These are phyloP conservation scores for Streblospio benedicti DNA, from an alignment of 1,140 invertebrate genomes.

Conservation along the genomic window DNA sequence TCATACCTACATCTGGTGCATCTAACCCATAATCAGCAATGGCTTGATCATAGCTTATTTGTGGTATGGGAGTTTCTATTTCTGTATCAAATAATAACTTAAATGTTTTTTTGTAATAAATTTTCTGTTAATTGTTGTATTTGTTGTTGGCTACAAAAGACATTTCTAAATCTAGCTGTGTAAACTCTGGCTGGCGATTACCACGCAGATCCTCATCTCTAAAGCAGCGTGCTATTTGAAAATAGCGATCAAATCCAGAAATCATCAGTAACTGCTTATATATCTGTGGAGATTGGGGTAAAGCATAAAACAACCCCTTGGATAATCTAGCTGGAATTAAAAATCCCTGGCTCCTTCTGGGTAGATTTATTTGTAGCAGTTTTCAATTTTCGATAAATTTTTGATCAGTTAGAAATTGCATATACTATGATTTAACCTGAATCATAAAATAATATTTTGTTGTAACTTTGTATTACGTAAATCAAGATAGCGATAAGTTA, in stretches of 20 bases:
- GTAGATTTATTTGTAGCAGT: background rate
- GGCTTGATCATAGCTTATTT: slow-evolving; percentile 66
- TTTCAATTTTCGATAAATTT: background rate
- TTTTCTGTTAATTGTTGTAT: slow-evolving; percentile 70
- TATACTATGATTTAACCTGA: background rate
- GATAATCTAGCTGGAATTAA: background rate
- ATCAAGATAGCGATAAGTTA: background rate
- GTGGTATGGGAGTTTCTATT: slow-evolving; percentile 55
- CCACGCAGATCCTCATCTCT: slow-evolving; percentile 74
- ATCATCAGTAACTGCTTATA: slow-evolving; percentile 94
- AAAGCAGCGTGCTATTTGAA: slow-evolving; percentile 83
- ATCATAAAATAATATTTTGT: background rate
- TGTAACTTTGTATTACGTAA: background rate
- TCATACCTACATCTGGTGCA: slow-evolving; percentile 71
- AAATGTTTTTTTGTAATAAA: slow-evolving; percentile 62
- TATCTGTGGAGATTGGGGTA: slow-evolving; percentile 80
- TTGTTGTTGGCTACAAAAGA: slow-evolving; percentile 69
- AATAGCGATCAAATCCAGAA: slow-evolving; percentile 73
- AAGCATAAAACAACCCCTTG: slow-evolving; percentile 70
- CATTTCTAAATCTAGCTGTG: slow-evolving; percentile 84
- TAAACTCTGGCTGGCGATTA: slow-evolving; percentile 94
- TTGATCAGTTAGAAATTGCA: background rate
- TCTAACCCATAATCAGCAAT: slow-evolving; percentile 76
- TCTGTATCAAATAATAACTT: slow-evolving; percentile 14
- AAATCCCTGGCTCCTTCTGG: slow-evolving; percentile 3